These are phyloP conservation scores for Strongylocentrotus purpuratus DNA, from an alignment of 35 echinoderm and acorn worm genomes.

Conservation along the genomic window DNA sequence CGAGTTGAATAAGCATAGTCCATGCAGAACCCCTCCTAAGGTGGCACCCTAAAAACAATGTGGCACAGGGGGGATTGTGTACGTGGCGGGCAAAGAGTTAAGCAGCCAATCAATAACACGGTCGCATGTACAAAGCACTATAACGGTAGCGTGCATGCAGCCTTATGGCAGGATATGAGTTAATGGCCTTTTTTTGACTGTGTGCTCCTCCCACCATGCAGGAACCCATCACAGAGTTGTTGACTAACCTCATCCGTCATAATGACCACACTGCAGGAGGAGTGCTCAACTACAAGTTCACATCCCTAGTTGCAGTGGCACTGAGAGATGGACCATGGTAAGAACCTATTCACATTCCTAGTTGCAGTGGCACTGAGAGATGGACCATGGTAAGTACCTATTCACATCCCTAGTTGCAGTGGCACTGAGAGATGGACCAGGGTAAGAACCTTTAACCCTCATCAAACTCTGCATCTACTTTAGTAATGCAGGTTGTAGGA, in stretches of 20 bases:
- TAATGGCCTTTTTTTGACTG: background rate
- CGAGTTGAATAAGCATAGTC: too few relatives aligned
- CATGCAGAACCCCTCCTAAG: too few relatives aligned
- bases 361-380: constrained; percentile 21
- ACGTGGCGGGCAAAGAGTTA: too few relatives aligned
- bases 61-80: too few relatives aligned
- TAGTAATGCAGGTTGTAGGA: too few relatives aligned
- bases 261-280: constrained; percentile 37
- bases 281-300: constrained; percentile 32
- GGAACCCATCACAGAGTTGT: constrained; percentile 32
- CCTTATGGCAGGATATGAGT: too few relatives aligned
- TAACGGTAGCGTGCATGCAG: too few relatives aligned
- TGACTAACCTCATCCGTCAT: constrained; percentile 26
- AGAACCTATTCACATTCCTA: constrained; percentile 18
- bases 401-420: constrained; percentile 29
- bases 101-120: too few relatives aligned
- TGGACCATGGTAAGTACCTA: constrained; percentile 30
- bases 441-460: background rate
- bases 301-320: constrained; percentile 11
- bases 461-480: too few relatives aligned
- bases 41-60: too few relatives aligned
- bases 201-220: background rate
- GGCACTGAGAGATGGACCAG: constrained; percentile 23
- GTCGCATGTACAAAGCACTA: too few relatives aligned
- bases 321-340: constrained; percentile 41